Evolutionary conservation across 2,797 vertebrate species (phyloP).

Genomic region (Lindbergichthys nudifrons): DNA sequence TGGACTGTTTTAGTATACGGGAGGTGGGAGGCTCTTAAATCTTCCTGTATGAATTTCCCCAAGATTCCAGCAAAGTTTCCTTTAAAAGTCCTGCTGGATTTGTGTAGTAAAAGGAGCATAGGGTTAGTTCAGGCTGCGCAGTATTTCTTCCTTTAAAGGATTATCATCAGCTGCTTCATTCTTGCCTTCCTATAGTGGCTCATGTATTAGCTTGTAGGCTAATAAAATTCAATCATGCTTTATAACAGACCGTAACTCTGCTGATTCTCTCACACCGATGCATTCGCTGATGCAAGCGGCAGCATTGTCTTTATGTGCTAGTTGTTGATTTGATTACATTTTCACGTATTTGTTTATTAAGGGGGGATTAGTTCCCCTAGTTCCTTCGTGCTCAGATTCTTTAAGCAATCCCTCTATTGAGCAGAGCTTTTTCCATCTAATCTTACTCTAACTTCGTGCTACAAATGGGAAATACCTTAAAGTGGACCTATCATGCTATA

Average conservation of each 20-base stretch:
- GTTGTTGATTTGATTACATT: not conserved
- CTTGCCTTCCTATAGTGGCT: constrained; percentile 2
- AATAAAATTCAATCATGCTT: constrained; percentile 30
- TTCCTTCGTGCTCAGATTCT: not conserved
- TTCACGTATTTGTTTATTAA: not conserved
- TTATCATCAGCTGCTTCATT: constrained; percentile 15
- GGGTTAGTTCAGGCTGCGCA: not conserved
- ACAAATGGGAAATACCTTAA: not conserved
- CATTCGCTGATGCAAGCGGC: constrained; percentile 1
- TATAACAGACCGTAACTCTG: constrained; percentile 1
- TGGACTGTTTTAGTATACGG: not conserved
- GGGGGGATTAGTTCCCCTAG: not conserved
- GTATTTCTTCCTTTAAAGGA: not conserved
- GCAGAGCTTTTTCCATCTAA: not conserved
- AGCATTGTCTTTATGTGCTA: not conserved
- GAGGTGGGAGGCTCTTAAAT: constrained; percentile 4
- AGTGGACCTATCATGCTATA: no score
- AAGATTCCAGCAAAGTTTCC: not conserved
- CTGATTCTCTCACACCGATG: constrained; percentile 11
- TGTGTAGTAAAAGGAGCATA: not conserved
- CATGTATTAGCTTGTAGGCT: constrained; percentile 12
- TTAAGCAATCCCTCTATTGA: not conserved
- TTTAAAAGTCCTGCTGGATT: not conserved
- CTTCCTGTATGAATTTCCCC: constrained; percentile 4
- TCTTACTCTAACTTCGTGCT: not conserved